phyloP scores from a whole-genome alignment of 53 echinoderm and acorn worm genomes.

The Pentamera pediparva region DNA sequence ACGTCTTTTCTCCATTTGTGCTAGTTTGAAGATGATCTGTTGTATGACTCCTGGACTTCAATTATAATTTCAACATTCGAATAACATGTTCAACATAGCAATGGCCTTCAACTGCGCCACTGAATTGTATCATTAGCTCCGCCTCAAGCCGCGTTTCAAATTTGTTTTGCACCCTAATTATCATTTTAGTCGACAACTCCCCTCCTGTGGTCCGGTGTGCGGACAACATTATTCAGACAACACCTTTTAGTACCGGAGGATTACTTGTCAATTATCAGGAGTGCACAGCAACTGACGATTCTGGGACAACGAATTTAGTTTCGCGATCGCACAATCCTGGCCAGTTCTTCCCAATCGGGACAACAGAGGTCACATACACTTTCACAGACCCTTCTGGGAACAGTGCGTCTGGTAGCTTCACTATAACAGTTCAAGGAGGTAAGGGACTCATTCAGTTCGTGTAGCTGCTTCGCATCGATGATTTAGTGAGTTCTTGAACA shows the following conservation, averaged over 20 bases:
- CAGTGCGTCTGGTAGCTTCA: constrained; percentile 5
- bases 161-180: too few relatives aligned
- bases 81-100: too few relatives aligned
- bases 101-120: too few relatives aligned
- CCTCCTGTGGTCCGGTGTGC: constrained; percentile 37
- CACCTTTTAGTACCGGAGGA: constrained; percentile 25
- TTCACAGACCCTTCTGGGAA: constrained; percentile 36
- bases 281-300: constrained; percentile 44
- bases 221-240: constrained; percentile 20
- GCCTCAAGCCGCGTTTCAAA: too few relatives aligned
- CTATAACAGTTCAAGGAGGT: constrained; percentile 13
- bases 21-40: too few relatives aligned
- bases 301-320: background rate
- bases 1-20: too few relatives aligned
- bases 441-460: too few relatives aligned
- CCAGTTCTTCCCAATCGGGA: constrained; percentile 8
- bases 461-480: too few relatives aligned
- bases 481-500: too few relatives aligned
- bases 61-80: too few relatives aligned
- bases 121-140: too few relatives aligned
- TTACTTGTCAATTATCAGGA: constrained; percentile 39
- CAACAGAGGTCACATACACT: constrained; percentile 30
- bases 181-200: background rate
- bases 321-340: constrained; percentile 38
- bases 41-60: too few relatives aligned